phyloP scores from a whole-genome alignment of 2,888 invertebrate genomes.

The Leptinotarsa peninsularis region DNA sequence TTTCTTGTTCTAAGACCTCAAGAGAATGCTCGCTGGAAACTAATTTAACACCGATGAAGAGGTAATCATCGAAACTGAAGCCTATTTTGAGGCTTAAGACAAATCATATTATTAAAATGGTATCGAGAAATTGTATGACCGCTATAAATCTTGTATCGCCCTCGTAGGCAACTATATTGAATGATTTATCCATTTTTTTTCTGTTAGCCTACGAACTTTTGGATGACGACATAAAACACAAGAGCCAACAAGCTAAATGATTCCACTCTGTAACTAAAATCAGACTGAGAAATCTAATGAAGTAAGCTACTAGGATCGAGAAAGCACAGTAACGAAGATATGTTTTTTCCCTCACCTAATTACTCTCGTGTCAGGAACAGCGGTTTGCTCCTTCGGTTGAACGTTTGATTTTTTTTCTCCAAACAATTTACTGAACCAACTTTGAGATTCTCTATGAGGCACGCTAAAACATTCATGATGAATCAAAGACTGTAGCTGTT shows the following conservation, averaged over 20 bases:
- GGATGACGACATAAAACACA: neutral
- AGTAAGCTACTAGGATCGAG: slow-evolving; percentile 24
- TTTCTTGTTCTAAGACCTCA: no score
- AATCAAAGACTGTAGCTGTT: neutral
- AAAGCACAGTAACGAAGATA: slow-evolving; percentile 50
- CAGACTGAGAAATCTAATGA: slow-evolving; percentile 36
- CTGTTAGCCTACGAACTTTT: no score
- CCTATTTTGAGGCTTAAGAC: no score
- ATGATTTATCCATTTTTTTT: no score
- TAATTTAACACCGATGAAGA: no score
- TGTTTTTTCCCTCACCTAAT: slow-evolving; percentile 64
- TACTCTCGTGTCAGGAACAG: slow-evolving; percentile 59
- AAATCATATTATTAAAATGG: no score
- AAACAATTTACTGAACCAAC: slow-evolving; percentile 76
- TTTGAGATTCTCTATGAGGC: slow-evolving; percentile 48
- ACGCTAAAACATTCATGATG: slow-evolving; percentile 53
- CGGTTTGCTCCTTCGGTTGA: slow-evolving; percentile 58
- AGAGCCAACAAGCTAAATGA: no score
- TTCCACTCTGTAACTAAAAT: neutral
- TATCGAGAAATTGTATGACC: no score
- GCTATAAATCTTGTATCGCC: no score
- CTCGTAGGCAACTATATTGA: no score
- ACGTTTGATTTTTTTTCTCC: slow-evolving; percentile 61
- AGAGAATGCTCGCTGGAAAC: no score
- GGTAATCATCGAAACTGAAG: no score